These are phyloP conservation scores for Hedya salicella DNA, from an alignment of 2,888 invertebrate species.

Conservation along the genomic window DNA sequence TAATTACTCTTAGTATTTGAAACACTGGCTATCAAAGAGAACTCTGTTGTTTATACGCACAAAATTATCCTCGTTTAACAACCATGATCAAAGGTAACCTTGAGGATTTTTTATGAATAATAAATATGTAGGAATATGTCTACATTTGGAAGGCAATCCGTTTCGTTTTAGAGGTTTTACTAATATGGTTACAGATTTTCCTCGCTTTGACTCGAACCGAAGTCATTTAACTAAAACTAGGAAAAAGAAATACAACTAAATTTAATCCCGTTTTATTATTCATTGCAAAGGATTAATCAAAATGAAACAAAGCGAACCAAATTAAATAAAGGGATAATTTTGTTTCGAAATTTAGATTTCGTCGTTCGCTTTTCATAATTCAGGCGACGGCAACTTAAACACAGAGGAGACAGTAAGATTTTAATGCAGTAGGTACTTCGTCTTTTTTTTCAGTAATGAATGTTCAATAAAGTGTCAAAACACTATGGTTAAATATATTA, in stretches of 20 bases:
- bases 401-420: neutral
- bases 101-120: slow-evolving; percentile 8
- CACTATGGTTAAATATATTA: no score
- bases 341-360: slow-evolving; percentile 42
- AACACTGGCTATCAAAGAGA: slow-evolving; percentile 18
- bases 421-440: neutral
- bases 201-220: no score
- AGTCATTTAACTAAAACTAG: neutral
- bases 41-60: slow-evolving; percentile 13
- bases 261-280: slow-evolving; percentile 14
- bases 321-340: slow-evolving; percentile 43
- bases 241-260: neutral
- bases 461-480: neutral
- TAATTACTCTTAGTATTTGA: neutral
- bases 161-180: no score
- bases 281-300: slow-evolving; percentile 21
- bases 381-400: slow-evolving; percentile 8
- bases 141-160: no score
- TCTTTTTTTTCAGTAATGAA: neutral
- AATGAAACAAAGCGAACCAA: slow-evolving; percentile 36
- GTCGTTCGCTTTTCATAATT: slow-evolving; percentile 44
- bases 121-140: no score
- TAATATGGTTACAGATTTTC: no score
- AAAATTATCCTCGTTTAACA: slow-evolving; percentile 9
- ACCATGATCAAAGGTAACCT: slow-evolving; percentile 24